Base-by-base conservation (phyloP, 2,888 invertebrate genomes). In the Drosophila anomalata region DNA sequence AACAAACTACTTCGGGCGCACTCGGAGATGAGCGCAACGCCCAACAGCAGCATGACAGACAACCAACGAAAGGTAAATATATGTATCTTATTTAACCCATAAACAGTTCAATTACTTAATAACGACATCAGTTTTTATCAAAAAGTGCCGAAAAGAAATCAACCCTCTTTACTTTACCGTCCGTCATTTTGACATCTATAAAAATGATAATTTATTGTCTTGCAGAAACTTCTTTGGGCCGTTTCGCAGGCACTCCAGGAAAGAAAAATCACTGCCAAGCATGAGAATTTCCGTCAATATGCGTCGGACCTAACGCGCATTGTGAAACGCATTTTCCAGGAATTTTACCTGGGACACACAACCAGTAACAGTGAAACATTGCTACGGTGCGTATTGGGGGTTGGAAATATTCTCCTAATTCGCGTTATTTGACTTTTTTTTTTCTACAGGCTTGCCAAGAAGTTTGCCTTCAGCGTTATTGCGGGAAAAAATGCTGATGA, bases 331-430 rank as follows among this genome's bases (percentile, higher is more conserved):
- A 92, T 95, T 70, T 93, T 94, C 88, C 93, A 93, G n/a, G 93
- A 93, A 79, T 90, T 93, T 47, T 80, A 92, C 91, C 92, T 93
- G 55, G 93, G 93, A 33, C 93, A 93, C 66, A 95, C 95, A 72
- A 95, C 96, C 1, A 95, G 95, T 29, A 96, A 96, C n/a, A 95
- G 95, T 14, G 96, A 96, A 79, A 94, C 94, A 1, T 94, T 96
- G 94, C 92, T 96, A 60, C 94, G 94, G 93, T 94, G 54, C 89
- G 63, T 66, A 20, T 36, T 2, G 31, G 22, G 22, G 20, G 52
- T 24, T 26, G 1, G n/a, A 8, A 14, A n/a, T 22, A 3, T n/a
- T 9, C 6, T 7, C n/a, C 1, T 2, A 7, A 14, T 20, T 12
- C 9, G 4, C 3, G 3, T 29, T 6, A 39, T 31, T 22, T 1